These are phyloP conservation scores for Thryonomys swinderianus DNA, from an alignment of 2,113 vertebrate genomes.

Conservation along the genomic window DNA sequence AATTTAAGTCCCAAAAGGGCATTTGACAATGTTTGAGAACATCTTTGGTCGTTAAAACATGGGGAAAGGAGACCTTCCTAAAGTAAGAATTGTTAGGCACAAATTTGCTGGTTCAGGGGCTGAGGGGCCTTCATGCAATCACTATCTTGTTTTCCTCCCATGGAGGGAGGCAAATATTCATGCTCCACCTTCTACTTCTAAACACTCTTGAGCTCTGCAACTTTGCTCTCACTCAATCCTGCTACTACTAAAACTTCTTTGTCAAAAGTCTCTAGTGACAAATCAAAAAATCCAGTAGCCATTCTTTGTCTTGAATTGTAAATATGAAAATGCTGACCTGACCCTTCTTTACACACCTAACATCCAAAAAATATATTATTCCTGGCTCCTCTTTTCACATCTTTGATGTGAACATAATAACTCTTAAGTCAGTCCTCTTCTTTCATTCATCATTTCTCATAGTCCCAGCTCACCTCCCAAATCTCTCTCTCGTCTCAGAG, in stretches of 20 bases:
- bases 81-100: background rate
- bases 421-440: background rate
- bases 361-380: background rate
- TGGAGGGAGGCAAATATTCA: background rate
- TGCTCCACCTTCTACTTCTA: background rate
- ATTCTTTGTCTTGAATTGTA: background rate
- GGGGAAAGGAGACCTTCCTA: background rate
- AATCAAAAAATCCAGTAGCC: background rate
- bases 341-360: background rate
- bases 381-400: background rate
- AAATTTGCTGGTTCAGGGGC: background rate
- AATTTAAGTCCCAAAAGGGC: background rate
- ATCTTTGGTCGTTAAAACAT: background rate
- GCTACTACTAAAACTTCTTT: background rate
- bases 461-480: background rate
- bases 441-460: background rate
- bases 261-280: background rate
- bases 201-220: background rate
- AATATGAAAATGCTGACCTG: background rate
- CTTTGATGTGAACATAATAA: background rate
- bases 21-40: background rate
- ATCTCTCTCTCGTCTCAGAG: background rate
- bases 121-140: background rate
- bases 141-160: background rate
- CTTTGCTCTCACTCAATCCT: background rate